Evolutionary conservation across 2,888 invertebrate genomes (phyloP).

Genomic region (Fissipunctia ypsillon): DNA sequence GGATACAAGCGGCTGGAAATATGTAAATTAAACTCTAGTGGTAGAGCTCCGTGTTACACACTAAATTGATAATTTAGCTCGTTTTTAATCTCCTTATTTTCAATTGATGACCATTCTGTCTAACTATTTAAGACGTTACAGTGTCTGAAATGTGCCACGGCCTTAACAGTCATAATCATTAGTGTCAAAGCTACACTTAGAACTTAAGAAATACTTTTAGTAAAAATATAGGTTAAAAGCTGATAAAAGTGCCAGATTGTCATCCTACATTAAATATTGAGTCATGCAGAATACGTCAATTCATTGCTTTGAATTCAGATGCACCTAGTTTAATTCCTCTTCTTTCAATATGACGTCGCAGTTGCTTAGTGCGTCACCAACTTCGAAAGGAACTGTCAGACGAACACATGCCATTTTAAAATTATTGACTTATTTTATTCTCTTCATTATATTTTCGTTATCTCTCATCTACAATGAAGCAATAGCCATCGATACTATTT

Average conservation of each 20-base stretch:
- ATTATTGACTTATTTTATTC: not conserved
- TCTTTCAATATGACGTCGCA: conserved; percentile 1
- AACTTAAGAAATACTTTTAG: conserved; percentile 31
- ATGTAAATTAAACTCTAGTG: not conserved
- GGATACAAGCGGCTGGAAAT: not conserved
- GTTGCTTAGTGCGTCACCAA: conserved; percentile 20
- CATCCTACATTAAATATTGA: conserved; percentile 43
- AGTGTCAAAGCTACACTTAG: conserved; percentile 10
- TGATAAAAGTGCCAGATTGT: conserved; percentile 42
- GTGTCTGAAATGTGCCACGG: not conserved
- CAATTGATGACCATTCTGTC: not conserved
- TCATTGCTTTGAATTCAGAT: conserved; percentile 13
- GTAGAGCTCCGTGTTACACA: not conserved
- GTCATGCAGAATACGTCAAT: conserved; percentile 18
- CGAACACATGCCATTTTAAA: not conserved
- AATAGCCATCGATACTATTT: conserved; percentile 44
- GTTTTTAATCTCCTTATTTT: not conserved
- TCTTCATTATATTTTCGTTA: not conserved
- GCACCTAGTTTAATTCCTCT: not conserved
- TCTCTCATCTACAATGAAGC: conserved; percentile 25
- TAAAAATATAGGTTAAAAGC: conserved; percentile 58
- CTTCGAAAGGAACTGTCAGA: not conserved
- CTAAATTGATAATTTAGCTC: not conserved
- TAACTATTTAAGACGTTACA: not conserved
- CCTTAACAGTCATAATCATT: conserved; percentile 20